Evolutionary conservation across 1,140 invertebrate species (phyloP).

Genomic region (Brachionus paranguensis): DNA sequence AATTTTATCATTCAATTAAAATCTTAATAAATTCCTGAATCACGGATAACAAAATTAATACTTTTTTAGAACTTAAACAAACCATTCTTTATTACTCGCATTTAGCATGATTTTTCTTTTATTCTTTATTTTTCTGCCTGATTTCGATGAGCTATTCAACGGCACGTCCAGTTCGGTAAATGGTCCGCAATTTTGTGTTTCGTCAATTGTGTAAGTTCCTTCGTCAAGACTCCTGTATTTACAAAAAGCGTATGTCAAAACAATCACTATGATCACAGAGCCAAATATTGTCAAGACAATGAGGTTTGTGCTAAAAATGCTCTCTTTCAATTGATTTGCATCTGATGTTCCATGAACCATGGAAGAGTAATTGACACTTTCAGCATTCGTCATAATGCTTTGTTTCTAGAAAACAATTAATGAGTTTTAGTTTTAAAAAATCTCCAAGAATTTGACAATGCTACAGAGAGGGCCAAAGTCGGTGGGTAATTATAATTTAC

Average conservation of each 20-base stretch:
- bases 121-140: background rate
- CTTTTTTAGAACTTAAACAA: background rate
- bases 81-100: constrained; percentile 38
- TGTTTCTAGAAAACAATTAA: background rate
- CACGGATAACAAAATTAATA: background rate
- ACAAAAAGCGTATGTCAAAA: constrained; percentile 79
- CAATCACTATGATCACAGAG: constrained; percentile 52
- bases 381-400: background rate
- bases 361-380: background rate
- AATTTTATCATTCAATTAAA: background rate
- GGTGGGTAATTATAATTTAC: background rate
- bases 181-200: constrained; percentile 60
- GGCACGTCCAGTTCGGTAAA: constrained; percentile 6
- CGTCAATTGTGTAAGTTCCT: constrained; percentile 81
- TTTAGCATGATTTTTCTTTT: background rate
- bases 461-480: background rate
- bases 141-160: background rate
- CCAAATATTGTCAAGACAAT: background rate
- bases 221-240: constrained; percentile 80
- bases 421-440: too few species aligned
- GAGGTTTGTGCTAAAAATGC: background rate
- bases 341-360: background rate
- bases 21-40: background rate
- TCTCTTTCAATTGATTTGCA: background rate
- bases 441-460: background rate